Conservation (phyloP, 2,797 vertebrate species). For the Eospalax fontanierii region DNA sequence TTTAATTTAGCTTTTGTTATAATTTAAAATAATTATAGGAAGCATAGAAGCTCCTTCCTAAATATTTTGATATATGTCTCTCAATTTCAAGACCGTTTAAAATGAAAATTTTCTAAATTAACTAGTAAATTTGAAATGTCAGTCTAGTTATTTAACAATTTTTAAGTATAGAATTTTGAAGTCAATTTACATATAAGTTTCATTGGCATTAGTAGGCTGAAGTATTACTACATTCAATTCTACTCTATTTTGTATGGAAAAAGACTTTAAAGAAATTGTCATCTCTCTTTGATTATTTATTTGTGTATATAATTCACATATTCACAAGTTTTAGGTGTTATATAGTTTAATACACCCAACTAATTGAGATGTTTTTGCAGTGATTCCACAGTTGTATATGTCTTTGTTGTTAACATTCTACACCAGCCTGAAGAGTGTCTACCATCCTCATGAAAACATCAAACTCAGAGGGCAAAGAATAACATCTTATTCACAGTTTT, state of each 20-base stretch:
- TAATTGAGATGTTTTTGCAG: neutral
- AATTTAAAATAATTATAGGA: slow-evolving; percentile 36
- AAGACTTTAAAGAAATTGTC: neutral
- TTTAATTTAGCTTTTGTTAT: slow-evolving; percentile 16
- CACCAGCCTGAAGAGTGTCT: neutral
- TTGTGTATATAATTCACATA: neutral
- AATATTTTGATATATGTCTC: slow-evolving; percentile 60
- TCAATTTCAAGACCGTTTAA: slow-evolving; percentile 27
- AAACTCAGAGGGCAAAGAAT: neutral
- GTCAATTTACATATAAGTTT: slow-evolving; percentile 49
- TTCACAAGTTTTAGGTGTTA: slow-evolving; percentile 10
- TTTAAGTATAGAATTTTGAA: neutral
- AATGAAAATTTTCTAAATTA: slow-evolving; percentile 56
- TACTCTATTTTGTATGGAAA: neutral
- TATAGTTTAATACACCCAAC: neutral
- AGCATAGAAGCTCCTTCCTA: neutral
- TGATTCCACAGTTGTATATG: neutral
- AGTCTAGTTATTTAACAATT: slow-evolving; percentile 6
- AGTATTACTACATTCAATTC: slow-evolving; percentile 42
- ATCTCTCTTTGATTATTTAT: slow-evolving; percentile 41
- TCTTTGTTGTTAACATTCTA: neutral
- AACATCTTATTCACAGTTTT: neutral
- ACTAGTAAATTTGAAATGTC: slow-evolving; percentile 44
- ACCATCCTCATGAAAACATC: neutral
- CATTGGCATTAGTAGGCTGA: neutral